These are phyloP conservation scores for Drosophila hamatofila DNA, from an alignment of 2,888 invertebrate species.

Conservation along the genomic window DNA sequence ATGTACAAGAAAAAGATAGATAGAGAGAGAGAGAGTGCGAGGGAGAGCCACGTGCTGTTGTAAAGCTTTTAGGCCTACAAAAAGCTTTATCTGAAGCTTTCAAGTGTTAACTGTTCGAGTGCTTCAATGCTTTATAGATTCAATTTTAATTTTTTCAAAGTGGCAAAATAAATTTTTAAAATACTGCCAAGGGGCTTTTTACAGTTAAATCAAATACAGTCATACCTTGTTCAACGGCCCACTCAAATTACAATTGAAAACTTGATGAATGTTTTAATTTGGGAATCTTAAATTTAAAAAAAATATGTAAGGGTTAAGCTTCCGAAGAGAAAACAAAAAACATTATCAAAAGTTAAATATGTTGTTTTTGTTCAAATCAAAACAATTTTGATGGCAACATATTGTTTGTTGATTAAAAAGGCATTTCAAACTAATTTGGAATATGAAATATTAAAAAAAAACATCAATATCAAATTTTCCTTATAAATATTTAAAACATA, in stretches of 20 bases:
- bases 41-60: neutral
- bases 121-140: neutral
- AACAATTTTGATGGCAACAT: slow-evolving; percentile 5
- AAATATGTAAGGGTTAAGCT: neutral
- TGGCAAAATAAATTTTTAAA: neutral
- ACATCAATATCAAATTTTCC: neutral
- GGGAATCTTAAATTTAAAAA: slow-evolving; percentile 3
- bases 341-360: slow-evolving; percentile 8
- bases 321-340: slow-evolving; percentile 13
- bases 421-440: slow-evolving; percentile 10
- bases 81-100: neutral
- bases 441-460: neutral
- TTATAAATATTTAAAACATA: neutral
- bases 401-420: slow-evolving; percentile 18
- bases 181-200: neutral
- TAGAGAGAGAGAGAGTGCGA: neutral
- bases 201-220: slow-evolving; percentile 5
- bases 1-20: neutral
- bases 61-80: slow-evolving; percentile 5
- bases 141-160: neutral
- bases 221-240: slow-evolving; percentile 10
- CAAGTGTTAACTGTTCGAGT: neutral
- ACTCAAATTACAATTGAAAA: neutral
- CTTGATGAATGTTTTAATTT: slow-evolving; percentile 8
- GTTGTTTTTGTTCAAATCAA: neutral